phyloP scores from a whole-genome alignment of 2,888 invertebrate species.

The Podotricha telesiphe region DNA sequence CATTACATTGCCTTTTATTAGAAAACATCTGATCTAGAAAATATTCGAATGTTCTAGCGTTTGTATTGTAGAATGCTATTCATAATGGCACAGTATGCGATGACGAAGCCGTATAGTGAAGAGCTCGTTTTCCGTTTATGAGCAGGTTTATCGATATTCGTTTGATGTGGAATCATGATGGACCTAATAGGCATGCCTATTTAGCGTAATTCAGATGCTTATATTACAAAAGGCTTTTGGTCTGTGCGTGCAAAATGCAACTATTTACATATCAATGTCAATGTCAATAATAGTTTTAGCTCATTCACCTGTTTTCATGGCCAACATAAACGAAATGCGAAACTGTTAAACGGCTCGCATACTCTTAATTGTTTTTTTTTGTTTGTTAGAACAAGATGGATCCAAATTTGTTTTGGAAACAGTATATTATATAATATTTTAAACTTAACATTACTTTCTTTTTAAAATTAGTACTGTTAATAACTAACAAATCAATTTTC shows the following conservation, averaged over 20 bases:
- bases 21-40: constrained; percentile 2
- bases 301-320: constrained; percentile 51
- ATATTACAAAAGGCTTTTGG: constrained; percentile 36
- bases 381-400: constrained; percentile 22
- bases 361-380: constrained; percentile 30
- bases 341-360: background rate
- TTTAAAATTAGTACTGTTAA: background rate
- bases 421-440: background rate
- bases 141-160: constrained; percentile 15
- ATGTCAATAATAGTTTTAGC: constrained; percentile 45
- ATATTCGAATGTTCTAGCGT: constrained; percentile 6
- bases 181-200: constrained; percentile 22
- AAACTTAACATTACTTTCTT: background rate
- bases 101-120: constrained; percentile 13
- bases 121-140: constrained; percentile 5
- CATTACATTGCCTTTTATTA: background rate
- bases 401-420: constrained; percentile 1
- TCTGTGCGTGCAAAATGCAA: constrained; percentile 48
- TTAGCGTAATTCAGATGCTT: constrained; percentile 35
- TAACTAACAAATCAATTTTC: background rate
- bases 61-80: background rate
- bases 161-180: constrained; percentile 12
- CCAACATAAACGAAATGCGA: constrained; percentile 13
- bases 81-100: background rate
- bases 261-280: constrained; percentile 56